Percentiles rank a stretch among this genome's conserved stretches.
Conservation (phyloP, 37 sponge, comb jelly and placozoan genomes). For the Oscarella lobularis region DNA sequence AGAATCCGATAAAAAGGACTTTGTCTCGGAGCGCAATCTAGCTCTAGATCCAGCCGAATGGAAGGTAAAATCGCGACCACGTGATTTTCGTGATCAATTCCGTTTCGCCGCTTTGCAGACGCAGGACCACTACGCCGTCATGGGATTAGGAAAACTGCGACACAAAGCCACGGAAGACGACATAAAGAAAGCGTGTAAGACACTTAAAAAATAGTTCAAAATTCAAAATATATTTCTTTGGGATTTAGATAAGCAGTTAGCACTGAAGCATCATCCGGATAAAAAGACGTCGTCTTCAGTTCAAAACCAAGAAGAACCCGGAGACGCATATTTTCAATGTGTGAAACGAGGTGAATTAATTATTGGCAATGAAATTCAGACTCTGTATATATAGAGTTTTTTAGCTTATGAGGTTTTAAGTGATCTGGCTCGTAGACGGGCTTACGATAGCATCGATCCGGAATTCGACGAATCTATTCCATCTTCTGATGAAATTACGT, state of each 20-base stretch:
- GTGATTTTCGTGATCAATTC: background rate
- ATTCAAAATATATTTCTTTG: too few relatives aligned
- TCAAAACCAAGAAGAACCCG: constrained; percentile 8
- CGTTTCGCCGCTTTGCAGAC: constrained; percentile 24
- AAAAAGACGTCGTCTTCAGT: constrained; percentile 38
- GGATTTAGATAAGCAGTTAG: constrained; percentile 29
- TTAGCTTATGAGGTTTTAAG: constrained; percentile 56
- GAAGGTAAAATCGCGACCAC: background rate
- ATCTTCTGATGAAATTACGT: constrained; percentile 18
- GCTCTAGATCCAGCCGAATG: background rate
- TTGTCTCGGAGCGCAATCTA: too few relatives aligned
- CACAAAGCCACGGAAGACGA: constrained; percentile 58
- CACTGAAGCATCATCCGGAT: constrained; percentile 87
- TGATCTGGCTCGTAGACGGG: constrained; percentile 38
- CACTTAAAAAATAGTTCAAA: too few relatives aligned
- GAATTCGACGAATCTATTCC: constrained; percentile 69
- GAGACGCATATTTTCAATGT: constrained; percentile 69
- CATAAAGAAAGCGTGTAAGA: constrained; percentile 87
- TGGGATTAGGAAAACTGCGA: constrained; percentile 64
- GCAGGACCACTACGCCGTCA: constrained; percentile 89
- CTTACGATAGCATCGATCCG: constrained; percentile 94
- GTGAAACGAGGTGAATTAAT: constrained; percentile 44
- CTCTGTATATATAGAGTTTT: background rate
- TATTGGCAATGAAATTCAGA: background rate
- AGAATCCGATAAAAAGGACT: too few relatives aligned